phyloP scores from a whole-genome alignment of 2,797 vertebrate genomes.

The Allobates femoralis region DNA sequence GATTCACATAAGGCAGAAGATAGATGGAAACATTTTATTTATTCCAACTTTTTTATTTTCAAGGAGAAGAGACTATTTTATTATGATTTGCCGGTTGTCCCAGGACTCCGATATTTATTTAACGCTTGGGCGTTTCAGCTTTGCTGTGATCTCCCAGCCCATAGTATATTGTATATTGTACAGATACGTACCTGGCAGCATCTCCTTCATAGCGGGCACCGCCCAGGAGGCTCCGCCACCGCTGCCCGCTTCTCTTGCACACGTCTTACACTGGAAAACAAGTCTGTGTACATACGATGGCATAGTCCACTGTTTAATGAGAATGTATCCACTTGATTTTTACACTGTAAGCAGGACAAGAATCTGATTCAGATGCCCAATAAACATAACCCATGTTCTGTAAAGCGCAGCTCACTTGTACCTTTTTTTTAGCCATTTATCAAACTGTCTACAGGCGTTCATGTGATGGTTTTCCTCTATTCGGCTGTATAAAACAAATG shows the following conservation, averaged over 20 bases:
- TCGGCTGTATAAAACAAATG: too few relatives aligned
- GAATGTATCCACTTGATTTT: conserved; percentile 54
- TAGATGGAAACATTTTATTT: conserved; percentile 47
- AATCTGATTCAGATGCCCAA: conserved; percentile 38
- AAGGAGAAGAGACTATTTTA: conserved; percentile 41
- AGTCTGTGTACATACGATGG: conserved; percentile 23
- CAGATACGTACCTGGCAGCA: not conserved
- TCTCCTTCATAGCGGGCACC: not conserved
- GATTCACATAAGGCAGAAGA: conserved; percentile 16
- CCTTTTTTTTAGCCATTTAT: not conserved
- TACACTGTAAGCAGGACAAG: conserved; percentile 50
- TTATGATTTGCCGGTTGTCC: conserved; percentile 8
- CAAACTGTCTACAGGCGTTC: too few relatives aligned
- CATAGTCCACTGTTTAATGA: conserved; percentile 40
- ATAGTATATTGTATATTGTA: conserved; percentile 23
- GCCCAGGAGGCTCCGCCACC: conserved; percentile 1
- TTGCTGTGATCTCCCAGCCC: conserved; percentile 6
- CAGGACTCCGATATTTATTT: conserved; percentile 56
- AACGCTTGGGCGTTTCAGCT: conserved; percentile 13
- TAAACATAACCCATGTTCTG: conserved; percentile 46
- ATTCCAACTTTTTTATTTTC: conserved; percentile 48
- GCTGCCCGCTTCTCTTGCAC: conserved; percentile 34
- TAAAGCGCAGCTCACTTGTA: not conserved
- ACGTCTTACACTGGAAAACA: conserved; percentile 60
- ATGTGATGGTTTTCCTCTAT: too few relatives aligned